A percentile compares a stretch with the other conserved stretches of the same genome.
phyloP scores from a whole-genome alignment of 1,140 invertebrate genomes.

The Gryon sp. region DNA sequence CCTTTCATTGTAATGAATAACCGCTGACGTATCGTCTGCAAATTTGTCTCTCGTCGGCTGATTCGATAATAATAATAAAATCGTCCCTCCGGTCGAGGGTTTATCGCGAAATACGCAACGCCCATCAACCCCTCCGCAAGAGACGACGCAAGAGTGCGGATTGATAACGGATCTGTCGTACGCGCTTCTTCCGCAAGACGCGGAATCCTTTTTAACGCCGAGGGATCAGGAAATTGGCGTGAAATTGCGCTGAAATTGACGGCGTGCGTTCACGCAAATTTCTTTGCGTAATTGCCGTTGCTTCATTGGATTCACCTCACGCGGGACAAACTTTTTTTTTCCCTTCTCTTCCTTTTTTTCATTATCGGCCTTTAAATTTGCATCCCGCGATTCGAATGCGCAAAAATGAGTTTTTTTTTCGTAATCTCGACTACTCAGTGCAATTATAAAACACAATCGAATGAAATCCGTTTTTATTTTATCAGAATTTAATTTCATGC shows the following conservation, averaged over 20 bases:
- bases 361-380: slow-evolving; percentile 9
- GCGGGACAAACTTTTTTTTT: slow-evolving; percentile 4
- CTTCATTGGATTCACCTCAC: slow-evolving; percentile 19
- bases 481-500: no score
- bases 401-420: slow-evolving; percentile 24
- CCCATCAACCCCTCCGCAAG: slow-evolving; percentile 37
- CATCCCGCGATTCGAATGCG: neutral
- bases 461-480: no score
- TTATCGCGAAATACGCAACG: slow-evolving; percentile 40
- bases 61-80: slow-evolving; percentile 51
- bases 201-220: slow-evolving; percentile 37
- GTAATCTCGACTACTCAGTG: neutral
- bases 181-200: slow-evolving; percentile 5
- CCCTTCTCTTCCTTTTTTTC: slow-evolving; percentile 10
- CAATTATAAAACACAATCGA: neutral
- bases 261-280: slow-evolving; percentile 33
- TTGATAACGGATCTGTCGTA: slow-evolving; percentile 29
- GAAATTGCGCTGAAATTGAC: slow-evolving; percentile 52
- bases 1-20: slow-evolving; percentile 29
- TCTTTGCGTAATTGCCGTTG: slow-evolving; percentile 49
- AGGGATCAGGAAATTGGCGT: slow-evolving; percentile 55
- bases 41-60: slow-evolving; percentile 24
- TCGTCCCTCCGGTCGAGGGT: slow-evolving; percentile 25
- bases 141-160: slow-evolving; percentile 14
- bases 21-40: slow-evolving; percentile 45